These are phyloP conservation scores for Drosophila villosipedis DNA, from an alignment of 2,888 invertebrate genomes.

Conservation along the genomic window DNA sequence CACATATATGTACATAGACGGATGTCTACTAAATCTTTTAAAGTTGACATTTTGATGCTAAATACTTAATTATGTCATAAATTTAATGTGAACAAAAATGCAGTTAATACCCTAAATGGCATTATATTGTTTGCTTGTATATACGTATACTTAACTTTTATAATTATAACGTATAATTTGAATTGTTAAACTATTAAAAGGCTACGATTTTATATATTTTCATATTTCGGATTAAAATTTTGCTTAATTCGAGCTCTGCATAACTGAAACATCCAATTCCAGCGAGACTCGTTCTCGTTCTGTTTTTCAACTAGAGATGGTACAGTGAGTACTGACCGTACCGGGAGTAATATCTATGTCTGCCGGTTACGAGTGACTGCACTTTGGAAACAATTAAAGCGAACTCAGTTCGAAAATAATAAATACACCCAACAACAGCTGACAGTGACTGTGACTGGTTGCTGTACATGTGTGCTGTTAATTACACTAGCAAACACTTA, in stretches of 20 bases:
- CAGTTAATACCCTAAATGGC: neutral
- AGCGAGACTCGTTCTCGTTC: slow-evolving; percentile 4
- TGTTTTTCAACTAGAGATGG: slow-evolving; percentile 6
- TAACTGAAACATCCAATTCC: slow-evolving; percentile 13
- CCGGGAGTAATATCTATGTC: slow-evolving; percentile 6
- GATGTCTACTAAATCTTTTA: slow-evolving; percentile 2
- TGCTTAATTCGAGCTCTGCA: neutral
- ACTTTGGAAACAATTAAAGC: slow-evolving; percentile 67
- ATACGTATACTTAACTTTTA: neutral
- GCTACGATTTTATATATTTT: neutral
- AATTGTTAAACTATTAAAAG: neutral
- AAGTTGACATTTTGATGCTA: slow-evolving; percentile 4
- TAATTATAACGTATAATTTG: neutral
- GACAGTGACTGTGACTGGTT: slow-evolving; percentile 37
- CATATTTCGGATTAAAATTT: neutral
- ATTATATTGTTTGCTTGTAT: neutral
- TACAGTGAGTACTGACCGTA: slow-evolving; percentile 7
- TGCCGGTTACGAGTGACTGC: slow-evolving; percentile 72
- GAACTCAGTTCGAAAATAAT: slow-evolving; percentile 38
- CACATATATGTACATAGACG: slow-evolving; percentile 13
- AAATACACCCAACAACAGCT: slow-evolving; percentile 44
- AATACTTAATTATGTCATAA: slow-evolving; percentile 3
- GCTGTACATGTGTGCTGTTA: slow-evolving; percentile 55
- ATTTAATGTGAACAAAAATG: neutral
- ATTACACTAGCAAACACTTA: slow-evolving; percentile 61